Percentiles rank a stretch among this genome's conserved stretches.
These are phyloP conservation scores for Notolabrus celidotus DNA, from an alignment of 2,797 vertebrate genomes.

Conservation along the genomic window DNA sequence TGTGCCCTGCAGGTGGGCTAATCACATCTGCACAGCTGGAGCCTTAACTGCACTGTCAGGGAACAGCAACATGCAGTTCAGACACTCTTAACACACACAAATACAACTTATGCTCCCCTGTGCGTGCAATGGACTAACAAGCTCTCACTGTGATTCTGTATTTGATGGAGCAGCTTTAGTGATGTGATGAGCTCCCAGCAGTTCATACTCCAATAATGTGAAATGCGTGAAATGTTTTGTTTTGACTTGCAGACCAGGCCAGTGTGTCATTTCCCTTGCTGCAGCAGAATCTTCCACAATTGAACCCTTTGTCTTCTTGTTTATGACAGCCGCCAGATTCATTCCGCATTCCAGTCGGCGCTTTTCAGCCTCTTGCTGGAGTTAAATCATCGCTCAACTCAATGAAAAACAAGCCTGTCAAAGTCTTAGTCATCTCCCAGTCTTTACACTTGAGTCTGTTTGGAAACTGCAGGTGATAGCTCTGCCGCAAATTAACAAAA, in stretches of 20 bases:
- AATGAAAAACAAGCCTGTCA: conserved; percentile 63
- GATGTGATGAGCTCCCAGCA: conserved; percentile 19
- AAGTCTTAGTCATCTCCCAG: conserved; percentile 57
- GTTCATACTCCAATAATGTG: conserved; percentile 22
- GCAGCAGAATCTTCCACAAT: conserved; percentile 18
- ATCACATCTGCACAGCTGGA: conserved; percentile 53
- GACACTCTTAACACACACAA: neutral
- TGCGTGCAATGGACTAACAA: conserved; percentile 31
- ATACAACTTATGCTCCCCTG: neutral
- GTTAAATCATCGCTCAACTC: conserved; percentile 60
- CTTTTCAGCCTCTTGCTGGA: conserved; percentile 44
- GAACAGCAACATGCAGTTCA: conserved; percentile 16
- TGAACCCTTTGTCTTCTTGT: conserved; percentile 46
- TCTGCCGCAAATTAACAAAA: conserved; percentile 59
- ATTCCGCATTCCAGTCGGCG: conserved; percentile 46
- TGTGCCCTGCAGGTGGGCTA: conserved; percentile 50
- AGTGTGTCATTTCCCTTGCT: conserved; percentile 25
- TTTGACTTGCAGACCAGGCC: conserved; percentile 24
- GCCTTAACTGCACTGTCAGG: conserved; percentile 19
- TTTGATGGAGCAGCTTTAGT: conserved; percentile 25
- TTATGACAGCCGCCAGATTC: conserved; percentile 48
- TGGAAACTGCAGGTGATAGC: conserved; percentile 51
- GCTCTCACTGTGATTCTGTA: conserved; percentile 5
- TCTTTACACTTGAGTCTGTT: conserved; percentile 48
- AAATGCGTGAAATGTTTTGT: conserved; percentile 35